Evolutionary conservation across 2,113 vertebrate species (phyloP).

Genomic region (Hypanus sabinus): DNA sequence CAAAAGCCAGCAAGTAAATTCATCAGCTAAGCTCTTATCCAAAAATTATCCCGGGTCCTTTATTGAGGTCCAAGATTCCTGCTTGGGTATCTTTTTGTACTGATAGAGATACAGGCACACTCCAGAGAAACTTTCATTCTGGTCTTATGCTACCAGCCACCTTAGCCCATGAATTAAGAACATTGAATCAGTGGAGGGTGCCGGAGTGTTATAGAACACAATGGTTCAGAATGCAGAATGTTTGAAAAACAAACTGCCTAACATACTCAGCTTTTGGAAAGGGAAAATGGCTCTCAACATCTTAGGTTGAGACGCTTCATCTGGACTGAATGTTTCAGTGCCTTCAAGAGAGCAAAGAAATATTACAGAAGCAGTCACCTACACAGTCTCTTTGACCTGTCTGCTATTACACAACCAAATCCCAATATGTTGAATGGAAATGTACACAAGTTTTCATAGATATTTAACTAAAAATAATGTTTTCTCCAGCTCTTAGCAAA

Average conservation of each 20-base stretch:
- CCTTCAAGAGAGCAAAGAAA: neutral
- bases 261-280: too few relatives aligned
- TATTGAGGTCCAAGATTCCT: neutral
- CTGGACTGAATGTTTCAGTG: neutral
- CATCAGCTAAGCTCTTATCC: too few relatives aligned
- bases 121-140: neutral
- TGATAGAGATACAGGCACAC: neutral
- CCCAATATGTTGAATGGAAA: neutral
- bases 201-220: neutral
- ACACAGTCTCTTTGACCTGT: neutral
- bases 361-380: neutral
- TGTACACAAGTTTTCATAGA: neutral
- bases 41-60: neutral
- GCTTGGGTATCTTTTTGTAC: neutral
- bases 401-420: neutral
- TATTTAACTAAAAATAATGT: neutral
- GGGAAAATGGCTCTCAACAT: too few relatives aligned
- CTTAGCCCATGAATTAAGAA: neutral
- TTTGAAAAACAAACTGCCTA: neutral
- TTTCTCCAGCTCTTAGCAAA: neutral
- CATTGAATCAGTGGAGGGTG: neutral
- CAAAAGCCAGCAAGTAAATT: neutral
- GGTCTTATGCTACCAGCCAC: neutral
- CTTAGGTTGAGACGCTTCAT: too few relatives aligned
- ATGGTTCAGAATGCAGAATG: neutral